A percentile compares a stretch with the other conserved stretches of the same genome.
Evolutionary conservation across 2,113 vertebrate genomes (phyloP).

Genomic region (Bagarius yarrelli): DNA sequence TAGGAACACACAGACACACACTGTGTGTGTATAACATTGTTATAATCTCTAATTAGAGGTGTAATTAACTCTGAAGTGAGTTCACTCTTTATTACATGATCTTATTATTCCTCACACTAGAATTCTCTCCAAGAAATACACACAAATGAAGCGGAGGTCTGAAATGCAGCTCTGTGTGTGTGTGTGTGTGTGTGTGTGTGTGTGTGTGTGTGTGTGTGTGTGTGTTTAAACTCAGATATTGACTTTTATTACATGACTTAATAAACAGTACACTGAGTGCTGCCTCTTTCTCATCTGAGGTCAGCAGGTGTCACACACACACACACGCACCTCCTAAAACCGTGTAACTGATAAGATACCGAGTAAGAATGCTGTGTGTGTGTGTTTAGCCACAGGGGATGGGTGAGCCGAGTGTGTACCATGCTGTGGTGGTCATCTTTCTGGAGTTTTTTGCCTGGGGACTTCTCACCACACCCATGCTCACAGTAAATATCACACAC

Average conservation of each 20-base stretch:
- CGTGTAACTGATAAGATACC: no score
- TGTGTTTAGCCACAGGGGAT: constrained; percentile 82
- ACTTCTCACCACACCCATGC: constrained; percentile 85
- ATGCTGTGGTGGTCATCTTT: constrained; percentile 90
- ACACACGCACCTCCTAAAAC: background rate
- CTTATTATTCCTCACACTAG: no score
- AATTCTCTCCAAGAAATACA: no score
- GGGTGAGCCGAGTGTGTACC: constrained; percentile 88
- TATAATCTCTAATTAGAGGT: no score
- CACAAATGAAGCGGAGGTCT: no score
- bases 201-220: no score
- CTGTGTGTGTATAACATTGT: no score
- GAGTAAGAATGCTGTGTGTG: background rate
- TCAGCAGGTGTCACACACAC: background rate
- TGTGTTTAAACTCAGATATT: background rate
- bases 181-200: background rate
- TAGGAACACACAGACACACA: background rate
- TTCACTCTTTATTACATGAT: no score
- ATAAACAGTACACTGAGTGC: background rate
- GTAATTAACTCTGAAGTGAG: no score
- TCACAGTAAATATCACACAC: constrained; percentile 71
- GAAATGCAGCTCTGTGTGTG: no score
- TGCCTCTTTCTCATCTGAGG: background rate
- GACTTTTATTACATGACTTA: background rate
- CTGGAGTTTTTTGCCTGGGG: constrained; percentile 92